phyloP scores from a whole-genome alignment of 92 coral and sea anemone species.

The Anthopleura xanthogrammica region DNA sequence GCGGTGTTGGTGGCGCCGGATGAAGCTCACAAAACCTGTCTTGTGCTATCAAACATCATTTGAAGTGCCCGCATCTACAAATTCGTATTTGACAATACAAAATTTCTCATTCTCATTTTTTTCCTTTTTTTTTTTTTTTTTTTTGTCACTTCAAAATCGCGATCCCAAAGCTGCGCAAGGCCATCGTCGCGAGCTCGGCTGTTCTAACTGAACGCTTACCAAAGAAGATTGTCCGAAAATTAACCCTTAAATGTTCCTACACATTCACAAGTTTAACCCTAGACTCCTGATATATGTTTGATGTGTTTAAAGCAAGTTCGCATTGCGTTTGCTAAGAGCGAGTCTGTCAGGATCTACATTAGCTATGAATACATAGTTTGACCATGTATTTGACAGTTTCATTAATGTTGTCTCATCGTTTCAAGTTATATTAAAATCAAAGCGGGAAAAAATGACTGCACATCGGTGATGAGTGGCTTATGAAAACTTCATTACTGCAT shows the following conservation, averaged over 20 bases:
- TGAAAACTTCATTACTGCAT: constrained; percentile 73
- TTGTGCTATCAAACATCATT: constrained; percentile 6
- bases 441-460: constrained; percentile 55
- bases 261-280: constrained; percentile 1
- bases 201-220: not conserved
- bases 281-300: not conserved
- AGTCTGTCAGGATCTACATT: constrained; percentile 37
- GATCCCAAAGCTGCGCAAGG: not conserved
- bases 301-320: constrained; percentile 8
- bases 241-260: not conserved
- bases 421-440: constrained; percentile 69
- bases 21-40: constrained; percentile 2
- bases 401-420: constrained; percentile 48
- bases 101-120: not conserved
- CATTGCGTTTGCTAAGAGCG: not conserved
- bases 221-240: not conserved
- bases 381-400: constrained; percentile 32
- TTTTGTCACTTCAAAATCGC: not conserved
- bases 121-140: not conserved
- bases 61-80: constrained; percentile 11
- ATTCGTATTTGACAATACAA: not conserved
- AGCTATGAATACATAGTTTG: constrained; percentile 26
- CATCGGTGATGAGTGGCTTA: constrained; percentile 35
- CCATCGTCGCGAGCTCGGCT: not conserved
- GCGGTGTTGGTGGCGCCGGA: constrained; percentile 13